Base-by-base conservation (phyloP, 2,797 vertebrate genomes). In the Allobates femoralis region DNA sequence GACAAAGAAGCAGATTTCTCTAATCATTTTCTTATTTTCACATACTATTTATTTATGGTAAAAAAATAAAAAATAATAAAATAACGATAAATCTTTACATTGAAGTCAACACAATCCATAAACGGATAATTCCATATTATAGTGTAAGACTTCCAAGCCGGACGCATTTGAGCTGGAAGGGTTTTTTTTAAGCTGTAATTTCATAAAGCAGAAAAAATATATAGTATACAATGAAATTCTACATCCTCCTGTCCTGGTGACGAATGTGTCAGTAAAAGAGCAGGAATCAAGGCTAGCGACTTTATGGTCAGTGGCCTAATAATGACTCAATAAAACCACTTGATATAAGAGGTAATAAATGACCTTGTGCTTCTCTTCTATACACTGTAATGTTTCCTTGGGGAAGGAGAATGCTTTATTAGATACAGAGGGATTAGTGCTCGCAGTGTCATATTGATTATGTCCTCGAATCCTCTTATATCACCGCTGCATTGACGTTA, bases 321-420 rank as follows among this genome's bases (percentile, higher is more conserved):
- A 71, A 69, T 55, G 32, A 26, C 80, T 82, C 80, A 55, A 82
- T 82, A 81, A 69, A 71, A 69, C 28, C n/a, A 64, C 50, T 50
- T 69, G 46, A 55, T 51, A 37, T 69, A 82, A 82, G 28, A 82
- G 50, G 66, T 82, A 71, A 71, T 34, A 71, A 82, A 71, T 55
- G 41, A 34, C 46, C 23, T 60, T 60, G 77, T 46, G 34, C 15
- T 79, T 64, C 60, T 79, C 55, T 66, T 66, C n/a, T 30, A 51
- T 66, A 28, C 19, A 66, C 26, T 28, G 26, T 28, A 80, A 66
- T 66, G 41, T 51, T 23, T 62, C 34, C 23, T 73, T n/a, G 50
- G 69, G 69, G 41, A 46, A 23, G 14, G 23, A 16, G 69, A 71
- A 26, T 46, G 15, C 10, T 79, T 60, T 58, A 37, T 78, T 55